Base-by-base conservation (phyloP, 2,797 vertebrate species). In the Acrossocheilus fasciatus region DNA sequence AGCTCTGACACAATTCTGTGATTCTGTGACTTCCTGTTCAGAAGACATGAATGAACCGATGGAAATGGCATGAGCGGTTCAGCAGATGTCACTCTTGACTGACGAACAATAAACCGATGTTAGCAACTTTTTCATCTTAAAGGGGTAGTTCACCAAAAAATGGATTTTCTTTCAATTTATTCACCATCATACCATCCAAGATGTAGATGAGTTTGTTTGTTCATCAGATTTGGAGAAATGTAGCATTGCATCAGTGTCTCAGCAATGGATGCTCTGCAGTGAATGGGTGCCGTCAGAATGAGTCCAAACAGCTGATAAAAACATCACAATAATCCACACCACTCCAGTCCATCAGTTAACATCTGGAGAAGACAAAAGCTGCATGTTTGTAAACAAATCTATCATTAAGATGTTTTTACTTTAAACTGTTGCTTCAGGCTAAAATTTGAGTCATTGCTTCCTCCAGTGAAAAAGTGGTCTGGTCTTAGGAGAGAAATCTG, bases 1-100 rank as follows among this genome's bases (percentile, higher is more conserved):
- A 81, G 54, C 89, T 82, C 52, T 69, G 57, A 87, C 72, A 54
- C 91, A 86, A 77, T 87, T 80, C 85, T 86, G 83, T 81, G 88
- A 89, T 91, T 92, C 84, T n/a, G 36, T 59, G 23, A 39, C 85
- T 83, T 77, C 78, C 36, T 59, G 80, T 87, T 87, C 81, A 72
- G 62, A 75, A 66, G 83, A 82, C 47, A 57, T 88, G 73, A 88
- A 81, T 74, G 68, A 86, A 70, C 87, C 83, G 14, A 78, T 87
- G 70, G 39, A 86, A 80, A 79, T 85, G 57, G 30, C 41, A 36
- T 47, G 84, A 72, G 64, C 73, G 39, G 76, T 84, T 85, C 76
- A 83, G 73, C 45, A 84, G 78, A 85, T 77, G 74, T 83, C 75
- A 70, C 45, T 36, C 79, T 83, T 69, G 86, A 87, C 81, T 87